phyloP scores from a whole-genome alignment of 2,888 invertebrate genomes.

The Sussaba pulchella region DNA sequence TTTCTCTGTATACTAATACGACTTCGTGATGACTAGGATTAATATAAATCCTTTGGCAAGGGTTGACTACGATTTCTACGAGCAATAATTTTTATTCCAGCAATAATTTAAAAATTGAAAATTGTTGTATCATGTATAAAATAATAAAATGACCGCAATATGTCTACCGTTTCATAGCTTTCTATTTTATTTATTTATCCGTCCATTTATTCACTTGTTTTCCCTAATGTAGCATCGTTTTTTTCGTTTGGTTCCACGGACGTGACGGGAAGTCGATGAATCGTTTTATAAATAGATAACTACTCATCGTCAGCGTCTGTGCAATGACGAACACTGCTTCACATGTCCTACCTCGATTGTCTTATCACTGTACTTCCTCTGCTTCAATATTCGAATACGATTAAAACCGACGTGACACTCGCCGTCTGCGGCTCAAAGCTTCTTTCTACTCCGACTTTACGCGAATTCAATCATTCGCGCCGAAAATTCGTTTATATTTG shows the following conservation, averaged over 20 bases:
- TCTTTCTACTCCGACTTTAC: background rate
- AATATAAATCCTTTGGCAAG: background rate
- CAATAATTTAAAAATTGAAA: too few species aligned
- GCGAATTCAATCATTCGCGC: background rate
- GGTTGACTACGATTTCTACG: background rate
- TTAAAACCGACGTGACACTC: conserved; percentile 14
- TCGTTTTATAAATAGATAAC: conserved; percentile 48
- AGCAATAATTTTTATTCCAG: too few species aligned
- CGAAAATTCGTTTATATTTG: background rate
- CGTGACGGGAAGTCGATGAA: conserved; percentile 23
- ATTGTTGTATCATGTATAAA: too few species aligned
- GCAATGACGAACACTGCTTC: conserved; percentile 23
- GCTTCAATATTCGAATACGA: conserved; percentile 41
- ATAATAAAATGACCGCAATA: too few species aligned
- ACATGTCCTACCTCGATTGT: conserved; percentile 62
- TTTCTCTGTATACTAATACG: background rate
- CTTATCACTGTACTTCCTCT: conserved; percentile 75
- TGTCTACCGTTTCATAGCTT: too few species aligned
- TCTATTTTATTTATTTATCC: too few species aligned
- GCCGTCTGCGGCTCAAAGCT: conserved; percentile 14
- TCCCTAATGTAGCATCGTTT: too few species aligned
- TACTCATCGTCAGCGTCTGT: background rate
- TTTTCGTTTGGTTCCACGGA: background rate
- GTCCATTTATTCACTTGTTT: too few species aligned
- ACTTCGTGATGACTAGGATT: background rate